Percentiles rank a stretch among this genome's conserved stretches.
Evolutionary conservation across 2,113 vertebrate genomes (phyloP).

Genomic region (Naja naja): DNA sequence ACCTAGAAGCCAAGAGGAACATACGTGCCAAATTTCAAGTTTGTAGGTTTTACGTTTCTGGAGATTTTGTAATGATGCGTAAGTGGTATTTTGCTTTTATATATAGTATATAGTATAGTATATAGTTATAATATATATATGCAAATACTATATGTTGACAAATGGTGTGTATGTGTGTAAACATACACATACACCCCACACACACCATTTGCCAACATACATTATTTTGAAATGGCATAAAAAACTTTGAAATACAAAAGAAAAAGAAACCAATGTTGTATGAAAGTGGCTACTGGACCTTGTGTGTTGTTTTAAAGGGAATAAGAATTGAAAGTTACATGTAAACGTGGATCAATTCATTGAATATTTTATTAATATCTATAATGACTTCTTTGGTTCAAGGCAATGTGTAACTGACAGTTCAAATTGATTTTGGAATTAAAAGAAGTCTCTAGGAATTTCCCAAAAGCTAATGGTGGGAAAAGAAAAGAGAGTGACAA

Average conservation of each 20-base stretch:
- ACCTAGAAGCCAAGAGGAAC: no score
- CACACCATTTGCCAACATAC: neutral
- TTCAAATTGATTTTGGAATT: neutral
- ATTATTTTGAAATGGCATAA: neutral
- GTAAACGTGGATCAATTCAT: neutral
- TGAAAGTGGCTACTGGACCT: neutral
- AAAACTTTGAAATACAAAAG: neutral
- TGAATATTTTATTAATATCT: slow-evolving; percentile 8
- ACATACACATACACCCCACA: no score
- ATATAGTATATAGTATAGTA: no score
- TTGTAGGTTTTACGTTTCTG: no score
- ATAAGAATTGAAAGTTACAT: neutral
- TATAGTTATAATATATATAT: no score
- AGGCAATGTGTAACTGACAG: neutral
- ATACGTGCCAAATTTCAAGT: no score
- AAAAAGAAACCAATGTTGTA: neutral
- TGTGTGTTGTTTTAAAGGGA: neutral
- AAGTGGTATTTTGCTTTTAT: no score
- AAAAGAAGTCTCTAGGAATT: neutral
- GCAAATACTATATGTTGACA: no score
- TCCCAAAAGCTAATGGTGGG: neutral
- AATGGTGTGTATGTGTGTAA: no score
- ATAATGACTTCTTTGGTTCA: neutral
- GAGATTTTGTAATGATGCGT: no score
- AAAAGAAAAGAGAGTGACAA: neutral